Base-by-base conservation (phyloP, 2,113 vertebrate genomes). In the Tragelaphus strepsiceros region DNA sequence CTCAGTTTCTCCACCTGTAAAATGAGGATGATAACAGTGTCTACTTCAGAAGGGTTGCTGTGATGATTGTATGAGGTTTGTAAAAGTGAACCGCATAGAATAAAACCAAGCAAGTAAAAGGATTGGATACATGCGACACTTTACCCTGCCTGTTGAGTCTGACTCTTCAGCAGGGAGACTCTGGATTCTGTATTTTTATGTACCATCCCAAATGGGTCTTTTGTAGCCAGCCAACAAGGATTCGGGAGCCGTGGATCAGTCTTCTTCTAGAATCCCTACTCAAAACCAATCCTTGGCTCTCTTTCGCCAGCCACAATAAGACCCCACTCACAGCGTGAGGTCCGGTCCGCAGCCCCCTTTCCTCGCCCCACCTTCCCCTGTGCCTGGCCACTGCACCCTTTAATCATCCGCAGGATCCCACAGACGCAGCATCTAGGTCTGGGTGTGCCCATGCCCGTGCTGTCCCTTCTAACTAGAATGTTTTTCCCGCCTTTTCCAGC, bases 101-200 rank as follows among this genome's bases (percentile, higher is more conserved):
- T 43, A 56, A 64, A n/a, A 28, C 8, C 11, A 64, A 67, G 9
- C 54, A 78, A 26, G 17, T 1, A 43, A n/a, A 67, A 62, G 17
- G 13, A 1, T 39, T 39, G 3, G 12, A 64, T 16, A 26, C 5
- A n/a, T 2, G 30, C 1, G 43, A n/a, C n/a, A 14, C 14, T 2
- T n/a, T 3, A 22, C 49, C 84, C 32, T 32, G 59, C 28, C 49
- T 32, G 14, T n/a, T 35, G 82, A 83, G 17, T 67, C 49, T 39
- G 51, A 39, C 16, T 59, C 46, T 71, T n/a, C 8, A 11, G 19
- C 28, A n/a, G 32, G 3, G 43, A 58, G 17, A 54, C 6, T 17
- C 4, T 3, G 32, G 11, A 53, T 16, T 58, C 26, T 35, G 0
- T 6, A 17, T 64, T 15, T 78, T 90, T 21, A 5, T 2, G 19